These are phyloP conservation scores for Aporophyla lueneburgensis DNA, from an alignment of 2,888 invertebrate species.

Conservation along the genomic window DNA sequence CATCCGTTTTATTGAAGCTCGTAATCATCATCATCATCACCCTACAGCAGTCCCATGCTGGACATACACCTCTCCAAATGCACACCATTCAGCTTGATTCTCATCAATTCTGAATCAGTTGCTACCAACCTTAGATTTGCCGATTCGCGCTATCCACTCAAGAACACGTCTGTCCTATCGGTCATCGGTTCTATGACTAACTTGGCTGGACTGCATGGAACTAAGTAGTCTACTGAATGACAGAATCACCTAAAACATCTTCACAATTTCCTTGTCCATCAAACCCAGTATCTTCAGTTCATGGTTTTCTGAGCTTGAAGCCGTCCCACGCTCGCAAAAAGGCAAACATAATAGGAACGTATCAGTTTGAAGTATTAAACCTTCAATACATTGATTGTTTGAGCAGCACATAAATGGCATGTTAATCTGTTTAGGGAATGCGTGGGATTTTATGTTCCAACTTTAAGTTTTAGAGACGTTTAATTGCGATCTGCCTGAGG, in stretches of 20 bases:
- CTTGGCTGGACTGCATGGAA: too few relatives aligned
- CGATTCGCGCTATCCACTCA: too few relatives aligned
- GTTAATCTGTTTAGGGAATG: slow-evolving; percentile 48
- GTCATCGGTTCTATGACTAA: too few relatives aligned
- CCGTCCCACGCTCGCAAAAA: slow-evolving; percentile 28
- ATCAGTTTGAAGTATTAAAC: slow-evolving; percentile 19
- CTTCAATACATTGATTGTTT: slow-evolving; percentile 48
- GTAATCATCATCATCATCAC: not conserved
- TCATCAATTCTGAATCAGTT: too few relatives aligned
- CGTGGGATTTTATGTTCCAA: slow-evolving; percentile 52
- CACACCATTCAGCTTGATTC: too few relatives aligned
- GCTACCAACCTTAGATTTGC: too few relatives aligned
- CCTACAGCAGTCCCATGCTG: not conserved
- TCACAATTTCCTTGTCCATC: not conserved
- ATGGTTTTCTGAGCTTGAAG: not conserved
- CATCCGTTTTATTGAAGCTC: not conserved
- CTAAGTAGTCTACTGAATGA: not conserved
- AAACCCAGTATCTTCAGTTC: not conserved
- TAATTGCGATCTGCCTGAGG: slow-evolving; percentile 25
- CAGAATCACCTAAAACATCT: not conserved
- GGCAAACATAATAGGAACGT: slow-evolving; percentile 22
- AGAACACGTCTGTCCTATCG: too few relatives aligned
- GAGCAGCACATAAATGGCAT: slow-evolving; percentile 32
- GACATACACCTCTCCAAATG: too few relatives aligned
- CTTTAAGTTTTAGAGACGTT: slow-evolving; percentile 29